phyloP scores from a whole-genome alignment of 37 sponge, comb jelly and placozoan species.

The Lycopodina hypogea region DNA sequence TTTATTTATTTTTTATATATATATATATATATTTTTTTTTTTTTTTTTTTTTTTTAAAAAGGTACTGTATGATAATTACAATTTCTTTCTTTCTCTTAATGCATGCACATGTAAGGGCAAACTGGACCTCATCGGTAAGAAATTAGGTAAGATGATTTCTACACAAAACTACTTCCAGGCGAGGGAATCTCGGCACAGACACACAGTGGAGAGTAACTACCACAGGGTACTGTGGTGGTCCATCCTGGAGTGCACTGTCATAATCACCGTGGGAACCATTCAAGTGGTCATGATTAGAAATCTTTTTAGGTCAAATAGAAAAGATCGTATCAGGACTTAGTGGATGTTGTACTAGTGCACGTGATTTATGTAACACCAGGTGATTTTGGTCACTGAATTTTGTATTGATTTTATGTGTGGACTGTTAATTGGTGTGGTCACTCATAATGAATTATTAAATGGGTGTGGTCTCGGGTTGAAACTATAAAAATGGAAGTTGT shows the following conservation, averaged over 20 bases:
- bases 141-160: conserved; percentile 46
- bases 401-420: too few relatives aligned
- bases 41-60: too few relatives aligned
- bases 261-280: conserved; percentile 58
- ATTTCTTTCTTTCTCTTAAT: background rate
- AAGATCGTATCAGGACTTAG: conserved; percentile 58
- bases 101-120: conserved; percentile 4
- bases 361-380: too few relatives aligned
- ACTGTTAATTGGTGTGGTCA: too few relatives aligned
- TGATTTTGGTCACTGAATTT: too few relatives aligned
- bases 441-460: too few relatives aligned
- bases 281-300: conserved; percentile 63
- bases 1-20: too few relatives aligned
- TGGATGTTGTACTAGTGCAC: background rate
- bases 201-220: conserved; percentile 69
- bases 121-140: conserved; percentile 36
- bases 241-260: conserved; percentile 42
- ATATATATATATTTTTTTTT: too few relatives aligned
- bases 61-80: too few relatives aligned
- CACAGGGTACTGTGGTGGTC: conserved; percentile 70
- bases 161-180: conserved; percentile 72
- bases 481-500: too few relatives aligned
- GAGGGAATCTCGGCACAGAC: conserved; percentile 74
- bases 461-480: too few relatives aligned
- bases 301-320: conserved; percentile 60